Conservation (phyloP, 2,888 invertebrate genomes). For the Tiphia femorata region DNA sequence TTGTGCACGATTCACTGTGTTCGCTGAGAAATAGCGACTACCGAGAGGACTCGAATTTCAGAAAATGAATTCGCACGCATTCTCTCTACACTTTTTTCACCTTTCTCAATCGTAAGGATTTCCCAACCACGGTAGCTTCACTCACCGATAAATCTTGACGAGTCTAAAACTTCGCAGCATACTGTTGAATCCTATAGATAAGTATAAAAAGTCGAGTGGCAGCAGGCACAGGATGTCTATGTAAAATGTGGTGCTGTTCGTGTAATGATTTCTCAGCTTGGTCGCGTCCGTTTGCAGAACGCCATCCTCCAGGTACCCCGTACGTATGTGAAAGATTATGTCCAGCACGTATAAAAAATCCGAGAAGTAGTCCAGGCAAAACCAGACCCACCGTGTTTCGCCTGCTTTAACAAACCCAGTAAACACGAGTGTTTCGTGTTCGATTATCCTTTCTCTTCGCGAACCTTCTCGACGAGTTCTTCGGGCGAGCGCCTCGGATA, state of each 20-base stretch:
- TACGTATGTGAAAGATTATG: conserved; percentile 97
- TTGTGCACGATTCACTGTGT: too few relatives aligned
- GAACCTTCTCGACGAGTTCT: background rate
- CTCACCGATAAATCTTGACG: conserved; percentile 91
- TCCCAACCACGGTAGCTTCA: too few relatives aligned
- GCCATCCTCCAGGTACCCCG: conserved; percentile 97
- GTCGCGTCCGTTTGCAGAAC: conserved; percentile 96
- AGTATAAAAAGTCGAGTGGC: conserved; percentile 97
- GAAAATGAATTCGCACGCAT: too few relatives aligned
- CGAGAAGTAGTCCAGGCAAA: conserved; percentile 95
- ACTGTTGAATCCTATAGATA: conserved; percentile 97
- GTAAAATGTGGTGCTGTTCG: conserved; percentile 98
- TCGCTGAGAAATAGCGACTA: too few relatives aligned
- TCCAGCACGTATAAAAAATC: conserved; percentile 97
- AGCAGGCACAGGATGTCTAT: conserved; percentile 98
- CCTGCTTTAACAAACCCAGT: conserved; percentile 67
- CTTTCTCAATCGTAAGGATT: too few relatives aligned
- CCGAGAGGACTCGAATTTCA: too few relatives aligned
- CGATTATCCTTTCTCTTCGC: too few relatives aligned
- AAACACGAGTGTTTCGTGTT: too few relatives aligned
- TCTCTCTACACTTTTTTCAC: too few relatives aligned
- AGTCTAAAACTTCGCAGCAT: conserved; percentile 95
- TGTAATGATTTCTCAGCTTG: conserved; percentile 95
- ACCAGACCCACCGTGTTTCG: conserved; percentile 93
- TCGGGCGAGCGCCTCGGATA: background rate